Evolutionary conservation across 1,140 invertebrate species (phyloP), one percentile per base, ranked within the genome.

Genomic region (Idris sp.): DNA sequence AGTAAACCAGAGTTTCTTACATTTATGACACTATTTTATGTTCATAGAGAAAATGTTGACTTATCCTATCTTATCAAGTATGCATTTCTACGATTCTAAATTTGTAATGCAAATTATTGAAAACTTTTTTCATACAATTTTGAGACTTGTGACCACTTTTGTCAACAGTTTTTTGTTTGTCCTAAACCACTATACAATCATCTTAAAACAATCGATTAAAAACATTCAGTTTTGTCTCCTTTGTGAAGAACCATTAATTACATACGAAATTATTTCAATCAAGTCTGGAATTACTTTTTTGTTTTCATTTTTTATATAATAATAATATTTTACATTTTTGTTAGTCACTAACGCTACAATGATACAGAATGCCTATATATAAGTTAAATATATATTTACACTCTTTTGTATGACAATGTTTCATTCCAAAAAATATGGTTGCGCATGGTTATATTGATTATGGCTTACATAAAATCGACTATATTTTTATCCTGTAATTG

Each of bases 1-100:
- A 54, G 36, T 65, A 73, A 68, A 51, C 76, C 67, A 78, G 56
- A 65, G 67, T 73, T 74, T 76, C 46, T 75, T 78, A 76, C 59
- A 73, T 68, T 76, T 40, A 78, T 76, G 61, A 73, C 53, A 49
- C 25, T 40, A n/a, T n/a, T n/a, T 46, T 0, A 53, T 33, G 19
- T n/a, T 64, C 59, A 44, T 53, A 64, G 46, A 64, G 59, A 65
- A 65, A 53, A 30, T n/a, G n/a, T n/a, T n/a, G n/a, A n/a, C 11
- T 38, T 33, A 11, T 25, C 28, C 18, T 49, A 30, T 40, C 28
- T 62, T 51, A 38, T 18, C 43, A 30, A 19, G 4, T 38, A 35
- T 41, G 10, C 26, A 41, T 38, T 5, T 8, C 56, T 48, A 59
- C 2, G n/a, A 48, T 30, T 44, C 28, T 30, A 25, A 33, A 22